phyloP scores from a whole-genome alignment of 2,888 invertebrate species.

The Tetranychus piercei region DNA sequence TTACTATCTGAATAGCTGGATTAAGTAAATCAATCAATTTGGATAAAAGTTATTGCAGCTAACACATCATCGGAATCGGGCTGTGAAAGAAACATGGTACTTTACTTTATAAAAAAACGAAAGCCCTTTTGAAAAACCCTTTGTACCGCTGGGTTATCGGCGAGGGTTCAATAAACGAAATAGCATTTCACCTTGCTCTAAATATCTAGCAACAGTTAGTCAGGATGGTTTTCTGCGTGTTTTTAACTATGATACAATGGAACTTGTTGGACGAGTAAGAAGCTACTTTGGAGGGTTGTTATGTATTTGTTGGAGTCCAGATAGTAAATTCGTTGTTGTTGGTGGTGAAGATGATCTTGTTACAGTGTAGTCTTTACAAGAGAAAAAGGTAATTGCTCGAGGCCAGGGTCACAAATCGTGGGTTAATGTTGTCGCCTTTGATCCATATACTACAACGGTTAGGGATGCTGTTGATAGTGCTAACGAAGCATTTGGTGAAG shows the following conservation, averaged over 20 bases:
- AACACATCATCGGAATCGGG: too few relatives aligned
- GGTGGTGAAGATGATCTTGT: constrained; percentile 98
- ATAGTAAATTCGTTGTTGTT: constrained; percentile 79
- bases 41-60: too few relatives aligned
- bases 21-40: too few relatives aligned
- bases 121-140: too few relatives aligned
- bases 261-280: constrained; percentile 71
- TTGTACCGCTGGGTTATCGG: constrained; percentile 49
- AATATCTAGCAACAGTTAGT: constrained; percentile 68
- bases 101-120: too few relatives aligned
- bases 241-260: constrained; percentile 94
- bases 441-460: constrained; percentile 53
- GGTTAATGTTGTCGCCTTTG: constrained; percentile 92
- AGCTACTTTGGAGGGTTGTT: constrained; percentile 95
- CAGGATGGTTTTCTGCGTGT: constrained; percentile 68
- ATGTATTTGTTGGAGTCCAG: constrained; percentile 95
- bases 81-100: too few relatives aligned
- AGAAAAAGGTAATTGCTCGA: constrained; percentile 81
- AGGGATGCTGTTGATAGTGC: constrained; percentile 36
- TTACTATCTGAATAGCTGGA: too few relatives aligned
- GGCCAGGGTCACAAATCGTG: constrained; percentile 95
- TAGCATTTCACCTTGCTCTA: constrained; percentile 84
- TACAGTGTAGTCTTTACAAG: constrained; percentile 84
- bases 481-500: constrained; percentile 15
- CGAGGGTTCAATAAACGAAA: constrained; percentile 80